Percentiles rank a stretch among this genome's conserved stretches.
Conservation (phyloP, 2,113 vertebrate species). For the Ageneiosus marmoratus region DNA sequence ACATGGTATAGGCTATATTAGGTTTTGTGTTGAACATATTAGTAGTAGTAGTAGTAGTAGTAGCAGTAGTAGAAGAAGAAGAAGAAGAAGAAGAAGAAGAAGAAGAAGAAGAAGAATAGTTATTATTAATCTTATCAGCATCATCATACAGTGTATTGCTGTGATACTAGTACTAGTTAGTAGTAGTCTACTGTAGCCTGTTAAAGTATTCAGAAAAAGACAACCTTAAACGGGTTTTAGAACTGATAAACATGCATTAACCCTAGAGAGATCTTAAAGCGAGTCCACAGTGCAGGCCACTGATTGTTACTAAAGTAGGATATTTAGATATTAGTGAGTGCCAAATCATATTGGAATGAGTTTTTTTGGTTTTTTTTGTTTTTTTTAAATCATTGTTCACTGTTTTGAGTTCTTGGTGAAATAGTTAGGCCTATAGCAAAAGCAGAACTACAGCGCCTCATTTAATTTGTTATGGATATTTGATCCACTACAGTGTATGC, state of each 20-base stretch:
- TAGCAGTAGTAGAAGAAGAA: too few relatives aligned
- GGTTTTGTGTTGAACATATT: neutral
- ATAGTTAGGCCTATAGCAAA: neutral
- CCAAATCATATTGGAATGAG: neutral
- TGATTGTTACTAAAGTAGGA: conserved; percentile 38
- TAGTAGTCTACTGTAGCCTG: neutral
- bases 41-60: too few relatives aligned
- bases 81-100: too few relatives aligned
- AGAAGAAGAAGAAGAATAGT: too few relatives aligned
- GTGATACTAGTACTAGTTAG: neutral
- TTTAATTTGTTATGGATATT: neutral
- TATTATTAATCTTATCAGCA: too few relatives aligned
- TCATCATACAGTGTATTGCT: too few relatives aligned
- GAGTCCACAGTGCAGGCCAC: conserved; percentile 32
- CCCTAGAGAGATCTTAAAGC: conserved; percentile 46
- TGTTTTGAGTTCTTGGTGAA: neutral
- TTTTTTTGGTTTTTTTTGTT: too few relatives aligned
- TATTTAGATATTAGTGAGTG: conserved; percentile 54
- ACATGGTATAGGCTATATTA: neutral
- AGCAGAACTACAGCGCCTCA: too few relatives aligned
- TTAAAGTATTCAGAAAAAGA: conserved; percentile 29
- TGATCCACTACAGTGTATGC: neutral
- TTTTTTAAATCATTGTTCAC: neutral
- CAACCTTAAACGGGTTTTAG: conserved; percentile 41
- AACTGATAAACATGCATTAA: conserved; percentile 54